Evolutionary conservation across 2,888 invertebrate species (phyloP).

Genomic region (Teleiodes luculella): DNA sequence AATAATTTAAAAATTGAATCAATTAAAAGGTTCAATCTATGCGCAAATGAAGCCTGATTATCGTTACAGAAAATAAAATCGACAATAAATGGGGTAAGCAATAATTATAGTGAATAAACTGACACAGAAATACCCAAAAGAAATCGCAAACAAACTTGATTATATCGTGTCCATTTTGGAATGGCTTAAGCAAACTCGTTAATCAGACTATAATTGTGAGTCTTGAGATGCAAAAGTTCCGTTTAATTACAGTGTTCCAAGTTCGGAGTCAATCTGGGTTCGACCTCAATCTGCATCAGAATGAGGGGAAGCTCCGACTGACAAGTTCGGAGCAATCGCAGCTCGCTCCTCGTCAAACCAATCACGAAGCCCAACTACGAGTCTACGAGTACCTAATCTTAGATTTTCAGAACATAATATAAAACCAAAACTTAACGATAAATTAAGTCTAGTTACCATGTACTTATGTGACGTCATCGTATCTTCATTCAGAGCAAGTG

Average conservation of each 20-base stretch:
- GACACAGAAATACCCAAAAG: too few species aligned
- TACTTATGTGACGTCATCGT: too few species aligned
- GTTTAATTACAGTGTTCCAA: slow-evolving; percentile 50
- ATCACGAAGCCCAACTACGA: slow-evolving; percentile 39
- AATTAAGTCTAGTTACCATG: too few species aligned
- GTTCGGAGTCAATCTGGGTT: slow-evolving; percentile 62
- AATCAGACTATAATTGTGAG: slow-evolving; percentile 11
- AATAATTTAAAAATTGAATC: neutral
- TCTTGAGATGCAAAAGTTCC: slow-evolving; percentile 13
- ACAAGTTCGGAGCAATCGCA: slow-evolving; percentile 68
- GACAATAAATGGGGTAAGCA: too few species aligned
- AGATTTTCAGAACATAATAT: neutral
- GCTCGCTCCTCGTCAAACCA: slow-evolving; percentile 70
- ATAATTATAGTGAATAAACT: too few species aligned
- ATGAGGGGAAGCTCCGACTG: slow-evolving; percentile 52
- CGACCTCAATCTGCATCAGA: slow-evolving; percentile 68
- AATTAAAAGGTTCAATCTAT: too few species aligned
- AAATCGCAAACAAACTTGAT: too few species aligned
- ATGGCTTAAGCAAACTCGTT: neutral
- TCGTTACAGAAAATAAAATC: too few species aligned
- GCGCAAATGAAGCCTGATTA: too few species aligned
- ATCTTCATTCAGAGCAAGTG: too few species aligned
- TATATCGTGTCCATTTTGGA: too few species aligned
- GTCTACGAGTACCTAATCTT: neutral
- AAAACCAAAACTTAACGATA: too few species aligned